A percentile compares a stretch with the other conserved stretches of the same genome.
These are phyloP conservation scores for Ceryle rudis DNA, from an alignment of 2,797 vertebrate genomes.

Conservation along the genomic window DNA sequence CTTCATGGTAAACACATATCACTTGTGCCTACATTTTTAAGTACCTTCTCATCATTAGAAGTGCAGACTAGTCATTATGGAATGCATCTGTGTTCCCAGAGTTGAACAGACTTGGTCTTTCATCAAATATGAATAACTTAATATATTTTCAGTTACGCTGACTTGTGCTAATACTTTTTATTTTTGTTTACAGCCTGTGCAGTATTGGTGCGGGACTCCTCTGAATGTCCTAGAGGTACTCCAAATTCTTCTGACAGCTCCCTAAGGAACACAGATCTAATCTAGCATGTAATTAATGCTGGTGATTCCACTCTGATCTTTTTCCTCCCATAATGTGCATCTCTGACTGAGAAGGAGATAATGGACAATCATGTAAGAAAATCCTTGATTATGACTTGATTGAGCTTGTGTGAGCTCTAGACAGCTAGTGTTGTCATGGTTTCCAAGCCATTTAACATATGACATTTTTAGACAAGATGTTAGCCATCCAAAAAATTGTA, in stretches of 20 bases:
- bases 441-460: conserved; percentile 56
- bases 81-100: not conserved
- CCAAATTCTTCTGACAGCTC: conserved; percentile 48
- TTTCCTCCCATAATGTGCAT: conserved; percentile 68
- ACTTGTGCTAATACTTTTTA: not conserved
- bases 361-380: conserved; percentile 79
- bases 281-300: conserved; percentile 72
- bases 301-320: conserved; percentile 68
- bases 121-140: not conserved
- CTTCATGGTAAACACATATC: not conserved
- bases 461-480: conserved; percentile 63
- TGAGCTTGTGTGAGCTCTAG: conserved; percentile 75
- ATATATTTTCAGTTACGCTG: not conserved
- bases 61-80: not conserved
- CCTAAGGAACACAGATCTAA: conserved; percentile 52
- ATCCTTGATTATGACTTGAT: conserved; percentile 80
- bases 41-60: not conserved
- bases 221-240: not conserved
- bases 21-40: not conserved
- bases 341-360: conserved; percentile 76
- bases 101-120: not conserved
- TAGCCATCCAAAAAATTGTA: conserved; percentile 63
- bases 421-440: conserved; percentile 75
- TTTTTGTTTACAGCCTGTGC: not conserved
- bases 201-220: not conserved